These are phyloP conservation scores for Tympanoctomys barrerae DNA, from an alignment of 2,797 vertebrate genomes.

Conservation along the genomic window DNA sequence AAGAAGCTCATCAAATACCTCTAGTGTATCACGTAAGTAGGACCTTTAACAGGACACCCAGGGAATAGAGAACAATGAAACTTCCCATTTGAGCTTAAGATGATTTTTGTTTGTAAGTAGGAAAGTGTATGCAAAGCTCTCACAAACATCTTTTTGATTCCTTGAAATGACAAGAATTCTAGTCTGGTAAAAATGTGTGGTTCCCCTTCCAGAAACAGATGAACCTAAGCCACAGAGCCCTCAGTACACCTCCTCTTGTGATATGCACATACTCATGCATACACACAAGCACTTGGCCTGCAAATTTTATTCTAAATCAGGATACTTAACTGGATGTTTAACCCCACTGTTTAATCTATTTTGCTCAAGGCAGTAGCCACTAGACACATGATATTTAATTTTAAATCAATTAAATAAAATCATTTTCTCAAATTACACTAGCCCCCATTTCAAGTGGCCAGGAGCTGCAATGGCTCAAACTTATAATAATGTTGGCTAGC, in stretches of 20 bases:
- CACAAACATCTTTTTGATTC: conserved; percentile 58
- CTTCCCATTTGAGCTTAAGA: conserved; percentile 58
- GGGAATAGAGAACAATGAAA: conserved; percentile 71
- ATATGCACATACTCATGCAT: background rate
- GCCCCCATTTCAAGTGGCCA: background rate
- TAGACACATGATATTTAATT: background rate
- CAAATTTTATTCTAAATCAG: background rate
- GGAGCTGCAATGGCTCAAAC: background rate
- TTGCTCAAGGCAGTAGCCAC: background rate
- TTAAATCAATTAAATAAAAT: background rate
- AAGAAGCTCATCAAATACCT: conserved; percentile 63
- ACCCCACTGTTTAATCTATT: background rate
- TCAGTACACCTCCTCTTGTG: background rate
- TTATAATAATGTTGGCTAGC: background rate
- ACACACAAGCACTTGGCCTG: background rate
- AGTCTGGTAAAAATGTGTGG: background rate
- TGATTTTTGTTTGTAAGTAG: conserved; percentile 46
- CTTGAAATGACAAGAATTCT: conserved; percentile 36
- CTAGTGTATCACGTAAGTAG: conserved; percentile 57
- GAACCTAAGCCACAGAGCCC: background rate
- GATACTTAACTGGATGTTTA: background rate
- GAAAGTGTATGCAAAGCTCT: background rate
- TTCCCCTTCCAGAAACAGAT: background rate
- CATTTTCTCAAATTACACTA: background rate
- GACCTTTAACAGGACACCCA: background rate